Base-by-base conservation (phyloP, 2,797 vertebrate genomes). In the Catharus ustulatus region DNA sequence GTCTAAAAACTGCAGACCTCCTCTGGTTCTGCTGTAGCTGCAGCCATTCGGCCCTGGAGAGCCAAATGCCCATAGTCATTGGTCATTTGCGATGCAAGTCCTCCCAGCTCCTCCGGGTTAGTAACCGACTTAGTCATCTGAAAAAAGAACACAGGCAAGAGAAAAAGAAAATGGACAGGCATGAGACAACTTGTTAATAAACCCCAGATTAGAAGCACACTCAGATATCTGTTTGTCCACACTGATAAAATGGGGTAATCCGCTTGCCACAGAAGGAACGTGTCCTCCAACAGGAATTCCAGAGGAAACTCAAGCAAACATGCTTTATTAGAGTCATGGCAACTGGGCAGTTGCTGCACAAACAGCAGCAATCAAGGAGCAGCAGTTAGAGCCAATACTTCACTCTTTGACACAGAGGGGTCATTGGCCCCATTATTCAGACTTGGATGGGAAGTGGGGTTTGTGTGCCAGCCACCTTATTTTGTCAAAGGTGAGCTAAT, bases 101-200 rank as follows among this genome's bases (percentile, higher is more conserved):
- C 98, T 89, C 99, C 99, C 78, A 99, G 97, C 96, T 99, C 99
- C 94, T 99, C 99, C 1, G 99, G 99, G 97, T 99, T 99, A 94
- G 99, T 99, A 96, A 99, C 98, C 34, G 99, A 99, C 97, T 99
- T 99, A 61, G 99, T 99, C 99, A 99, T 99, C 99, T 99, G 98
- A 61, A 95, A 96, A 97, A 96, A 97, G 94, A 97, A 97, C 95
- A 97, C 94, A 98, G 95, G 97, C 95, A 84, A 96, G 84, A 97
- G 95, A 97, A 95, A 97, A 92, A 96, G 62, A 96, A 97, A 93
- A 97, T 86, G 26, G 55, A 95, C 92, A 86, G 87, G 96, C 92
- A 80, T 97, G 66, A 97, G 95, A 97, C 54, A 89, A 94, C 7
- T 83, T 74, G 97, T 97, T 97, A 97, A 97, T 90, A 88, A 84